These are phyloP conservation scores for Anas platyrhynchos DNA, from an alignment of 2,113 vertebrate species.

Conservation along the genomic window DNA sequence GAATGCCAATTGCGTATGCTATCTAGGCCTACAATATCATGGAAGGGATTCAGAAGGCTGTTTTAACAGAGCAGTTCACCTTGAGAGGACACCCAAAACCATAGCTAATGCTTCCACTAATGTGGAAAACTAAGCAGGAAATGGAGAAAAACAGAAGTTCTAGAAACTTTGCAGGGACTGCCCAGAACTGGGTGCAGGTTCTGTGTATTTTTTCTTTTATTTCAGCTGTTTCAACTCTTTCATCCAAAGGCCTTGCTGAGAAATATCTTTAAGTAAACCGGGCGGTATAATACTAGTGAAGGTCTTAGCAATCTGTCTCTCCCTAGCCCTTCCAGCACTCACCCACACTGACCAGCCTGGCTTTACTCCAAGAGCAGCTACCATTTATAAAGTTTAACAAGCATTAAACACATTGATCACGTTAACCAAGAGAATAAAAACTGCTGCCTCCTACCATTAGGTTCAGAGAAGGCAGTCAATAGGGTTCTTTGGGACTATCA, in stretches of 20 bases:
- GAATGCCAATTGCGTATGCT: background rate
- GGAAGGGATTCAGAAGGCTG: background rate
- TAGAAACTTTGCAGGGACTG: background rate
- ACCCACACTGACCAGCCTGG: conserved; percentile 22
- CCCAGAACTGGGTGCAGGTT: background rate
- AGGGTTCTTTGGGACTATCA: conserved; percentile 67
- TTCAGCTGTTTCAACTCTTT: background rate
- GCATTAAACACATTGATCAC: conserved; percentile 68
- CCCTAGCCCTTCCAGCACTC: background rate
- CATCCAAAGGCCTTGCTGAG: background rate
- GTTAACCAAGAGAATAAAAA: conserved; percentile 54
- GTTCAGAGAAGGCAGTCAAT: conserved; percentile 43
- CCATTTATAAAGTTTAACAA: conserved; percentile 62
- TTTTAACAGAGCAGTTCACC: background rate
- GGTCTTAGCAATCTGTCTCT: background rate
- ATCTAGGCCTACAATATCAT: background rate
- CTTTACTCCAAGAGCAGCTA: conserved; percentile 46
- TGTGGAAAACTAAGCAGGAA: background rate
- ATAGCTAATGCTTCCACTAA: background rate
- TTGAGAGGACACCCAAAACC: background rate
- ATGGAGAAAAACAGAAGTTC: background rate
- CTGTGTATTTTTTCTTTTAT: background rate
- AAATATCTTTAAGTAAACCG: background rate
- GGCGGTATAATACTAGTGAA: background rate
- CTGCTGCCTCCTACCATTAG: conserved; percentile 54